Evolutionary conservation across 2,797 vertebrate genomes (phyloP).

Genomic region (Dryobates pubescens): DNA sequence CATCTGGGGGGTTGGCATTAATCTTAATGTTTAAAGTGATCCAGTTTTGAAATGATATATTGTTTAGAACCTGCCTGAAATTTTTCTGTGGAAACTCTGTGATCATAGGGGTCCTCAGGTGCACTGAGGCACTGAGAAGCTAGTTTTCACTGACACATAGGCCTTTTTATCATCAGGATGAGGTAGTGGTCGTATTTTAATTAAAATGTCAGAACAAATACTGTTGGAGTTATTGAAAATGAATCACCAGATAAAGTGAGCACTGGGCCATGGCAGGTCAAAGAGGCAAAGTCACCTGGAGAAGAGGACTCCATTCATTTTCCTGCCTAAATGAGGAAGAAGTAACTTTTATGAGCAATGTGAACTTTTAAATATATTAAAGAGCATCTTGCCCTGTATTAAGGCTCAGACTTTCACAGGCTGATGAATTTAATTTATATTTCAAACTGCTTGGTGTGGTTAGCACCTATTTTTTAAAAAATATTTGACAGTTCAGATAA

Average conservation of each 20-base stretch:
- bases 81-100: conserved; percentile 75
- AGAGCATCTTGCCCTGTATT: conserved; percentile 65
- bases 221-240: conserved; percentile 90
- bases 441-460: conserved; percentile 44
- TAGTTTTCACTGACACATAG: conserved; percentile 81
- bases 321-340: conserved; percentile 79
- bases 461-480: conserved; percentile 35
- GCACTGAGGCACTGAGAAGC: conserved; percentile 81
- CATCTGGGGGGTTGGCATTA: conserved; percentile 61
- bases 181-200: conserved; percentile 91
- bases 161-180: conserved; percentile 89
- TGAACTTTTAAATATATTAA: conserved; percentile 79
- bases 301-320: conserved; percentile 82
- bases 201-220: conserved; percentile 95
- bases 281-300: conserved; percentile 88
- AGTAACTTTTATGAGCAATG: conserved; percentile 76
- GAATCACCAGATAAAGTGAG: conserved; percentile 89
- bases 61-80: conserved; percentile 74
- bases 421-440: conserved; percentile 74
- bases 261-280: conserved; percentile 90
- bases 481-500: conserved; percentile 33
- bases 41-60: conserved; percentile 76
- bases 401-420: conserved; percentile 65
- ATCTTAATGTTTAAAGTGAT: conserved; percentile 78
- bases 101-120: conserved; percentile 80